Evolutionary conservation across 2,888 invertebrate genomes (phyloP), one percentile per base, ranked within the genome.

Genomic region (Cephus pulcher): DNA sequence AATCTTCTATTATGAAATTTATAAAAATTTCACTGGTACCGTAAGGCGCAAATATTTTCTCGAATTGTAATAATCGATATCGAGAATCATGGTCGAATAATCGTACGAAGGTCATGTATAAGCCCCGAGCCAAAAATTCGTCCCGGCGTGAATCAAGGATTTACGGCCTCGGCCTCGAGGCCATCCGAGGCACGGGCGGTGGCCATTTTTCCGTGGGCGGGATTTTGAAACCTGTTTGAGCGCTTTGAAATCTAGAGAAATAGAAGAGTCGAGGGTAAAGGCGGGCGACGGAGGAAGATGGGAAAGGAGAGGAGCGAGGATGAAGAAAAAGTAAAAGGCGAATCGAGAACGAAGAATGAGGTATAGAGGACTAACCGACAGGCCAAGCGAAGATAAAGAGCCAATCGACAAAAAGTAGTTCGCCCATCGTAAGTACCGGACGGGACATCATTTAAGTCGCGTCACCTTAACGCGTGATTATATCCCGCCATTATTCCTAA

Each of bases 181-280:
- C 79, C 73, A 76, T 78, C 75, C 71, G 71, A 33, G 32, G 71
- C 71, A 76, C 81, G 70, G 74, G 80, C 75, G 86, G 84, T 81
- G 71, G 88, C 80, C 83, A 90, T 90, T 90, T 90, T 90, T 89
- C 88, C 86, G 89, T 88, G 87, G 90, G 90, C 90, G 90, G 90
- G 90, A 90, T 90, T 91, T 90, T 89, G 90, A 91, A 91, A 90
- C 90, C 90, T 90, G 90, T 91, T 91, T 90, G 89, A 89, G 89
- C 86, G 87, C 89, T 90, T 90, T 89, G 88, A 90, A 89, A 90
- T 89, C 89, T 88, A 89, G 88, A 88, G 87, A 87, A 88, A 88
- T 88, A 86, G 86, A 88, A 80, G 84, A 85, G 83, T 79, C 73
- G 85, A 81, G 82, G 78, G 83, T 83, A 86, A 84, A 87, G 85